Base-by-base conservation (phyloP, 2,113 vertebrate species). In the Alethe diademata region DNA sequence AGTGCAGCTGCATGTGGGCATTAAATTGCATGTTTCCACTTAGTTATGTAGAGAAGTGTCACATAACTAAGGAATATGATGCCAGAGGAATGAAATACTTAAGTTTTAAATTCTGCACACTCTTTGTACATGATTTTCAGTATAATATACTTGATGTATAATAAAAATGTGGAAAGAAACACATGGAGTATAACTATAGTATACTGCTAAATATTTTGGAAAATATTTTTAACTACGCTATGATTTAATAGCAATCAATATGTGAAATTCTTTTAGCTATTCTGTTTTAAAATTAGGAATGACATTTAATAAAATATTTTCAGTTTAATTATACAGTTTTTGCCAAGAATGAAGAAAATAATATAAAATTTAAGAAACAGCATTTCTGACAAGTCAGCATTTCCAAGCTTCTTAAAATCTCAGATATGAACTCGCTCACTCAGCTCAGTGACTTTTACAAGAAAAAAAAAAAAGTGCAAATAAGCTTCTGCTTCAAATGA, bases 401-500 rank as follows among this genome's bases (percentile, higher is more conserved):
- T 97, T 91, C 93, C 84, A 94, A 79, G 45, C 18, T 64, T 96
- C 67, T 35, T 91, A 70, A 90, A 90, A 89, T 65, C 17, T 87
- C 1, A 2, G 53, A 67, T 91, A 88, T 53, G 42, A 95, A 94
- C 86, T 81, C 8, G 4, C n/a, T 96, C 51, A 74, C 93, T 73
- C 47, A 90, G 78, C 71, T 42, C 81, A 83, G 48, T 85, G 73
- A 93, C 76, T 94, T 92, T 40, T 38, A 57, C 2, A 48, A 40
- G 85, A 14, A 91, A 87, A 93, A 50, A 4, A 89, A 51, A 61
- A 91, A 86, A 74, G 33, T 2, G 11, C 24, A 88, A 93, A 72
- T 42, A 86, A 95, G 93, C 74, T 96, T 97, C 75, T 14, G 54
- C 51, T 96, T 97, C 93, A 92, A 96, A 96, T 69, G 72, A 78